Evolutionary conservation across 2,113 vertebrate species (phyloP).

Genomic region (Sardina pilchardus): DNA sequence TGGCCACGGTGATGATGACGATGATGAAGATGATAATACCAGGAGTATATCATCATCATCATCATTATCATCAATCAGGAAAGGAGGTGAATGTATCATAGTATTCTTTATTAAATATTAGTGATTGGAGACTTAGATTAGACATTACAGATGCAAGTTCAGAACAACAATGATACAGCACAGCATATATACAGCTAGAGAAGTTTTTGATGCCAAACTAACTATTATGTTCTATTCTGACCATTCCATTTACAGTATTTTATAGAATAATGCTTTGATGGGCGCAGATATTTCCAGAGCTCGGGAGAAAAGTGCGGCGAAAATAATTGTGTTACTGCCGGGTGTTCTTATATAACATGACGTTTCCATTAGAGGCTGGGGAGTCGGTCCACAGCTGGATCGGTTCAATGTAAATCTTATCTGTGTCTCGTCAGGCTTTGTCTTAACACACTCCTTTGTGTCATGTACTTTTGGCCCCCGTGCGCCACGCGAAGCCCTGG

Average conservation of each 20-base stretch:
- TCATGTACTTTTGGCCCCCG: not conserved
- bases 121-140: not conserved
- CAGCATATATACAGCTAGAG: too few relatives aligned
- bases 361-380: not conserved
- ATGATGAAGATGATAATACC: too few relatives aligned
- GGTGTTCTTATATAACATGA: not conserved
- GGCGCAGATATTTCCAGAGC: not conserved
- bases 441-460: not conserved
- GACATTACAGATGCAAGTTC: not conserved
- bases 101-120: not conserved
- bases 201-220: not conserved
- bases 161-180: too few relatives aligned
- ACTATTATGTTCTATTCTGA: not conserved
- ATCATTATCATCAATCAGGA: too few relatives aligned
- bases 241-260: not conserved
- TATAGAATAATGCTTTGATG: not conserved
- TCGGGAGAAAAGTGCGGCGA: not conserved
- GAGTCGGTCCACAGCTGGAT: not conserved
- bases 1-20: not conserved
- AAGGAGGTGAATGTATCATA: not conserved
- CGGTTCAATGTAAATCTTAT: not conserved
- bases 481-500: not conserved
- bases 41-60: not conserved
- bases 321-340: not conserved
- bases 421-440: not conserved